phyloP scores from a whole-genome alignment of 2,113 vertebrate genomes.

The Tapirus terrestris region DNA sequence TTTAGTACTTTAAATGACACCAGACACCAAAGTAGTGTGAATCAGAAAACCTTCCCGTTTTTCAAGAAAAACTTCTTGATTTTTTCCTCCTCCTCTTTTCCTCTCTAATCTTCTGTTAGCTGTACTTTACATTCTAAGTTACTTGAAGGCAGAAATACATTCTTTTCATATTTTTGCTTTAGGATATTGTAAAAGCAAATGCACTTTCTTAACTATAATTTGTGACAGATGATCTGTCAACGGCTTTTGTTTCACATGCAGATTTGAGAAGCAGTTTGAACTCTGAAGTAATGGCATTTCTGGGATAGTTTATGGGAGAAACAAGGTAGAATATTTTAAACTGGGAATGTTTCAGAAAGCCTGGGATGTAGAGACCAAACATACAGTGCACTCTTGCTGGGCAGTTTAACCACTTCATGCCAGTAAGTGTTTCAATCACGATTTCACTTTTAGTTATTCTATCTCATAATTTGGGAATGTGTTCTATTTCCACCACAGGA shows the following conservation, averaged over 20 bases:
- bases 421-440: background rate
- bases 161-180: background rate
- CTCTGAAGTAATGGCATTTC: constrained; percentile 10
- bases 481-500: background rate
- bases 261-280: background rate
- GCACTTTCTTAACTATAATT: background rate
- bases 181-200: background rate
- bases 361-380: background rate
- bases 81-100: background rate
- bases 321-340: background rate
- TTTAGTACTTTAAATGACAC: background rate
- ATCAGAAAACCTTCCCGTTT: background rate
- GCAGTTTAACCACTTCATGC: background rate
- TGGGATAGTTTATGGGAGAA: background rate
- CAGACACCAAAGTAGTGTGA: background rate
- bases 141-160: constrained; percentile 15
- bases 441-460: background rate
- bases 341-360: background rate
- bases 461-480: background rate
- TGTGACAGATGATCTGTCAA: background rate
- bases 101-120: background rate
- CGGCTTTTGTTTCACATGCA: background rate
- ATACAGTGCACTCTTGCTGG: background rate
- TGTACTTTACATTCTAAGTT: constrained; percentile 1
- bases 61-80: background rate